Evolutionary conservation across 1,140 invertebrate genomes (phyloP).

Genomic region (Drosophila bipectinata): DNA sequence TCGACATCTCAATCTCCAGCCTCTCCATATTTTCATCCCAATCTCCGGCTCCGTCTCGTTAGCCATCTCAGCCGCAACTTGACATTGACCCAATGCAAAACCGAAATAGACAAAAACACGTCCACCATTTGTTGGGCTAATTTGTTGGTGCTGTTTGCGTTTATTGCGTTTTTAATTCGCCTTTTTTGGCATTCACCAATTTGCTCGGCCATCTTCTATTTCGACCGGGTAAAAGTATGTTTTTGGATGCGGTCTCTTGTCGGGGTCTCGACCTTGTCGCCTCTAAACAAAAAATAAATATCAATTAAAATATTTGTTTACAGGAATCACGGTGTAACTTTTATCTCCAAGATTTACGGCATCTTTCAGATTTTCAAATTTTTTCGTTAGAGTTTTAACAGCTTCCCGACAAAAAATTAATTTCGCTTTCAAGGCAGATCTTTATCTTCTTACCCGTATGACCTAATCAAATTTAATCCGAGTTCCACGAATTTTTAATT

Average conservation of each 20-base stretch:
- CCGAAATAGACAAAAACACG: constrained; percentile 57
- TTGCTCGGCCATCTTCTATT: constrained; percentile 52
- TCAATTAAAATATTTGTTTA: constrained; percentile 35
- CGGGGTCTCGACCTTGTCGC: constrained; percentile 58
- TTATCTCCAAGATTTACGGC: constrained; percentile 34
- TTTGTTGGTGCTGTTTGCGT: constrained; percentile 43
- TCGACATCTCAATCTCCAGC: constrained; percentile 58
- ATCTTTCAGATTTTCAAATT: constrained; percentile 2
- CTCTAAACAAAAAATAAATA: constrained; percentile 12
- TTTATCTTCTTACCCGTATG: constrained; percentile 13
- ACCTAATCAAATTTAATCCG: constrained; percentile 16
- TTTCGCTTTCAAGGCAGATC: constrained; percentile 27
- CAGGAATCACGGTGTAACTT: constrained; percentile 29
- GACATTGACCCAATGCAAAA: constrained; percentile 77
- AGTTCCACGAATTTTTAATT: constrained; percentile 38
- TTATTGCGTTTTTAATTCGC: constrained; percentile 68
- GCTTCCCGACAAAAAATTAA: constrained; percentile 19
- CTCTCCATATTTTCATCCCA: constrained; percentile 18
- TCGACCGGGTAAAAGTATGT: constrained; percentile 64
- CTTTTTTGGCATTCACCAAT: constrained; percentile 74
- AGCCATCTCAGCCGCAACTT: constrained; percentile 46
- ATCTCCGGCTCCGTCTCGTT: constrained; percentile 8
- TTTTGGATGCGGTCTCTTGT: constrained; percentile 28
- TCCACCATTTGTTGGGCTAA: constrained; percentile 58
- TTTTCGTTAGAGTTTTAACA: constrained; percentile 2